These are phyloP conservation scores for Felis catus DNA, from an alignment of 2,113 vertebrate species.

Conservation along the genomic window DNA sequence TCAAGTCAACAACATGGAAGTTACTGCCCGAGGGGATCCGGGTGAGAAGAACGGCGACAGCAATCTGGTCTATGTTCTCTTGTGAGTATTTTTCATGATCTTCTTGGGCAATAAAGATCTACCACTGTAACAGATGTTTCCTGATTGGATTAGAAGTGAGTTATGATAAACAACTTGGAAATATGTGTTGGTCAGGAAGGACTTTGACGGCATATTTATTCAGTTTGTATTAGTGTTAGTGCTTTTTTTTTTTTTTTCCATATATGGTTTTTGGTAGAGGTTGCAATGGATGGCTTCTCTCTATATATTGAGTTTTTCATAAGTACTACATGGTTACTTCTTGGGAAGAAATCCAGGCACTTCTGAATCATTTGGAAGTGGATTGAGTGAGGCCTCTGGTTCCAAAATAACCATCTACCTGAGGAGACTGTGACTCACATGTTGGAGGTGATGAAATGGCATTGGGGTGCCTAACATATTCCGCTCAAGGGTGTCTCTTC, in stretches of 20 bases:
- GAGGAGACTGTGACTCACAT: constrained; percentile 77
- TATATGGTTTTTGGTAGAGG: neutral
- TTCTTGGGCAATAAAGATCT: neutral
- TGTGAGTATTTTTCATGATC: neutral
- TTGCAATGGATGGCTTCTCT: neutral
- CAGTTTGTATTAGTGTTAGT: neutral
- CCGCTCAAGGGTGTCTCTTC: neutral
- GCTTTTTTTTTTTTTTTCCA: neutral
- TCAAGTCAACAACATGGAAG: constrained; percentile 48
- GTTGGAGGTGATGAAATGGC: constrained; percentile 65
- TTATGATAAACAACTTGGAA: neutral
- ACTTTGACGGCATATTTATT: neutral
- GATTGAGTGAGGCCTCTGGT: constrained; percentile 56
- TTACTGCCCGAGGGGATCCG: constrained; percentile 19
- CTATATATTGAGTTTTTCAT: constrained; percentile 15
- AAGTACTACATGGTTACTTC: neutral
- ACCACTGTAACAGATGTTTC: neutral
- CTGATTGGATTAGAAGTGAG: constrained; percentile 22
- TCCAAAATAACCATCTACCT: constrained; percentile 67
- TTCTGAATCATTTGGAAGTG: constrained; percentile 70
- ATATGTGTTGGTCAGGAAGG: neutral
- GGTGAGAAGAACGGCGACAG: constrained; percentile 48
- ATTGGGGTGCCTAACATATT: constrained; percentile 65
- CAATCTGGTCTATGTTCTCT: neutral
- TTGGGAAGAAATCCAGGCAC: constrained; percentile 57